phyloP scores from a whole-genome alignment of 2,113 vertebrate species.

The Anarhynchus alexandrinus region DNA sequence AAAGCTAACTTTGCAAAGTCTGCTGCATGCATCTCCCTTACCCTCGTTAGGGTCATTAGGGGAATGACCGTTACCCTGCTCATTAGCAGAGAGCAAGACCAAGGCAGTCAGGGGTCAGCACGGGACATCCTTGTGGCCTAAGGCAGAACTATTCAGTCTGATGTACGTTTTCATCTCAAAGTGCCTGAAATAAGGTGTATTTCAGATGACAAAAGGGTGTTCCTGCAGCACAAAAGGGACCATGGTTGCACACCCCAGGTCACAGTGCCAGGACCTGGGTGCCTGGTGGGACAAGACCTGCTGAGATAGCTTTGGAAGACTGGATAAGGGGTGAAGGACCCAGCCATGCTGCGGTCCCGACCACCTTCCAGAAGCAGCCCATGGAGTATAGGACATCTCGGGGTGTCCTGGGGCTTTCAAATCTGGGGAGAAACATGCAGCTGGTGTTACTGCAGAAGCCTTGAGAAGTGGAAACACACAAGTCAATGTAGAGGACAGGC shows the following conservation, averaged over 20 bases:
- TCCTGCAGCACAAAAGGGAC: not conserved
- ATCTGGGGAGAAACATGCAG: not conserved
- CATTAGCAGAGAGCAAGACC: not conserved
- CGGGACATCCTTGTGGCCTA: not conserved
- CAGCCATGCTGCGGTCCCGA: not conserved
- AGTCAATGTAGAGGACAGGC: not conserved
- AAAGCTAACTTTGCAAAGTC: not conserved
- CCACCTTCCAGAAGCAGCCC: not conserved
- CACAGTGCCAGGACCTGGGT: not conserved
- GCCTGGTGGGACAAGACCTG: not conserved
- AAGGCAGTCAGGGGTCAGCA: not conserved
- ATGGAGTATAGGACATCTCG: not conserved
- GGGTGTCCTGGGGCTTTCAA: not conserved
- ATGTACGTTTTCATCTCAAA: not conserved
- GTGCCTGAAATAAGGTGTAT: not conserved
- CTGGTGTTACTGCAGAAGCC: not conserved
- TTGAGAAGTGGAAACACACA: not conserved
- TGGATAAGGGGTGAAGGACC: not conserved
- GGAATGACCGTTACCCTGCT: not conserved
- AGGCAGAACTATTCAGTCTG: not conserved
- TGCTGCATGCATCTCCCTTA: not conserved
- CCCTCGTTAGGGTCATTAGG: not conserved
- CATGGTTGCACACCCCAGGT: too few relatives aligned
- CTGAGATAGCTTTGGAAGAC: not conserved
- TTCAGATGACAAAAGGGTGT: not conserved